Conservation (phyloP, 2,888 invertebrate species). For the Sclerodermus sp. region DNA sequence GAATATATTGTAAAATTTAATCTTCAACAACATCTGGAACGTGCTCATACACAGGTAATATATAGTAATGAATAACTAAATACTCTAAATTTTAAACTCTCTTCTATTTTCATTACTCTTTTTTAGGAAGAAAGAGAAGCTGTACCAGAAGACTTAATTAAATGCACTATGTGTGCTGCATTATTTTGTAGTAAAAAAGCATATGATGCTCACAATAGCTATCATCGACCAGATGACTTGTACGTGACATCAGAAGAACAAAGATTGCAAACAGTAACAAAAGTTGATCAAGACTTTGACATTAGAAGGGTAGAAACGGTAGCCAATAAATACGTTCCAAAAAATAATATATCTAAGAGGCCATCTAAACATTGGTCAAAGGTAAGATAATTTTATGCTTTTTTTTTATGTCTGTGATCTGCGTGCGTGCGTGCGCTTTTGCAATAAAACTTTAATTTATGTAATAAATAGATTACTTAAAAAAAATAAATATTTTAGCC, state of each 20-base stretch:
- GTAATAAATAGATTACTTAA: too few relatives aligned
- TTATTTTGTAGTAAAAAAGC: constrained; percentile 68
- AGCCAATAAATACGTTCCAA: constrained; percentile 43
- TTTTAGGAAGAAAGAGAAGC: constrained; percentile 60
- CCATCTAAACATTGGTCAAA: constrained; percentile 29
- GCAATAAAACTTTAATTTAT: too few relatives aligned
- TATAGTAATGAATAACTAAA: not conserved
- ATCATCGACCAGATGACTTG: constrained; percentile 65
- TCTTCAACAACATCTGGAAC: constrained; percentile 60
- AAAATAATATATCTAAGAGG: constrained; percentile 30
- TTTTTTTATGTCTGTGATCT: not conserved
- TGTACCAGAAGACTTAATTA: constrained; percentile 61
- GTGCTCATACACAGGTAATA: constrained; percentile 43
- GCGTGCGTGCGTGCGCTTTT: not conserved
- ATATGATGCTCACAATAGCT: constrained; percentile 66
- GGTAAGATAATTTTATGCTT: constrained; percentile 18
- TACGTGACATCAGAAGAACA: constrained; percentile 65
- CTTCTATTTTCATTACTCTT: not conserved
- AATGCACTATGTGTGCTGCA: constrained; percentile 69
- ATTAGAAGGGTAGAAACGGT: constrained; percentile 55
- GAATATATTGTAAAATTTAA: constrained; percentile 71
- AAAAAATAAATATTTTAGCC: constrained; percentile 22
- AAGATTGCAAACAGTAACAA: constrained; percentile 57
- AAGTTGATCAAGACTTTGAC: constrained; percentile 62
- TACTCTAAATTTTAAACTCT: not conserved